phyloP scores from a whole-genome alignment of 2,888 invertebrate genomes.

The Dysmachus trigonus region DNA sequence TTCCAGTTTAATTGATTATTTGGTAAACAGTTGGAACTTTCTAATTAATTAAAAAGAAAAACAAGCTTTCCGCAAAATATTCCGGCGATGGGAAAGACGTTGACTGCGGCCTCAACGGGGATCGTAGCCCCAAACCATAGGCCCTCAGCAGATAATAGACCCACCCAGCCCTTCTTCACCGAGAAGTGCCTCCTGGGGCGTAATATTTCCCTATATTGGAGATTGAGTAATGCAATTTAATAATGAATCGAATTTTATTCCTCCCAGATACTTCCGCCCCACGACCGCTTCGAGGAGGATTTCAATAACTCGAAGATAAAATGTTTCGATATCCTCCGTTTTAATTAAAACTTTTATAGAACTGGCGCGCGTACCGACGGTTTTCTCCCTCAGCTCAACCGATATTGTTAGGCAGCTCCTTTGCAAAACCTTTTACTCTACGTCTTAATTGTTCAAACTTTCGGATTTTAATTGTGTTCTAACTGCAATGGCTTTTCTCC shows the following conservation, averaged over 20 bases:
- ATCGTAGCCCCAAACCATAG: background rate
- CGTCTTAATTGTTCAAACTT: constrained; percentile 34
- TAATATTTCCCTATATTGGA: constrained; percentile 23
- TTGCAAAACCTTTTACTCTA: background rate
- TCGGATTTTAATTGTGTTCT: constrained; percentile 30
- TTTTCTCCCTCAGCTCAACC: background rate
- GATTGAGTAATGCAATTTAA: constrained; percentile 44
- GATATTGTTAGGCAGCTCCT: background rate
- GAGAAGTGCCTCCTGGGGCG: background rate
- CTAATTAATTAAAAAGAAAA: constrained; percentile 45
- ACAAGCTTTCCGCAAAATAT: constrained; percentile 29
- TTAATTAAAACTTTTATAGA: constrained; percentile 45
- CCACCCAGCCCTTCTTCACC: background rate
- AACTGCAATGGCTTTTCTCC: constrained; percentile 32
- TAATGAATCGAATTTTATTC: constrained; percentile 40
- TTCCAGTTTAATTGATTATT: constrained; percentile 39
- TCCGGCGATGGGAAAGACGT: background rate
- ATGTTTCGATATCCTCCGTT: constrained; percentile 43
- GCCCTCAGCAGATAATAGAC: background rate
- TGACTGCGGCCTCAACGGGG: background rate
- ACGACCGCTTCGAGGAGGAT: background rate
- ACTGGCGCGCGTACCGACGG: background rate
- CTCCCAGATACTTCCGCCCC: background rate
- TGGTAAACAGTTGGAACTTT: constrained; percentile 42
- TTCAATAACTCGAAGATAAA: constrained; percentile 42